Evolutionary conservation across 2,888 invertebrate species (phyloP), one percentile per base, ranked within the genome.

Genomic region (Tinea trinotella): DNA sequence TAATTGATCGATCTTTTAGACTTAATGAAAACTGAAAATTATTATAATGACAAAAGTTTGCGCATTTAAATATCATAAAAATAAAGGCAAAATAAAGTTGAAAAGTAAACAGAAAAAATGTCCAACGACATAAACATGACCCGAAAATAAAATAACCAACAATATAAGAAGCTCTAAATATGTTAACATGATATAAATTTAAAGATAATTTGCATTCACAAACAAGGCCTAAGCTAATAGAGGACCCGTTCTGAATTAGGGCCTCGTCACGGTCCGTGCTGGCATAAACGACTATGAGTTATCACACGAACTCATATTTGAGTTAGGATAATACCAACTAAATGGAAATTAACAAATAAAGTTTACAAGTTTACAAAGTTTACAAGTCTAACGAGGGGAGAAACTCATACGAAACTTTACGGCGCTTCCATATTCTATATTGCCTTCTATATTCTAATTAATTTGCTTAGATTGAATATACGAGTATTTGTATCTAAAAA

Each of bases 141-240:
- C 40, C 40, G n/a, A 50, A 50, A 50, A 24, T 5, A n/a, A 22
- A 13, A 12, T 15, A 40, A 13, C 40, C 40, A 40, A 30, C 15
- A 40, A 40, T 40, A 40, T 40, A 40, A 40, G 15, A 15, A 13
- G 40, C 40, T 40, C 1, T 15, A 40, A 40, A 40, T 15, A 70
- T 71, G 70, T 71, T 70, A 64, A 71, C 63, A 67, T 68, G 69
- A 65, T 67, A 63, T 59, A 56, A 56, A 54, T 62, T 64, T 64
- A 66, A 70, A 71, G 75, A 76, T 77, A 77, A 75, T 74, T 76
- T 74, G 36, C 53, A 74, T 70, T 61, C 61, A 64, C 56, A 54
- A 59, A 61, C 60, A 36, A 60, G 69, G 64, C 76, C 77, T 74
- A 74, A 78, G 68, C 61, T 70, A 76, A 78, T 70, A 74, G 60